phyloP scores from a whole-genome alignment of 2,113 vertebrate species.

The Mormyrus lacerda region DNA sequence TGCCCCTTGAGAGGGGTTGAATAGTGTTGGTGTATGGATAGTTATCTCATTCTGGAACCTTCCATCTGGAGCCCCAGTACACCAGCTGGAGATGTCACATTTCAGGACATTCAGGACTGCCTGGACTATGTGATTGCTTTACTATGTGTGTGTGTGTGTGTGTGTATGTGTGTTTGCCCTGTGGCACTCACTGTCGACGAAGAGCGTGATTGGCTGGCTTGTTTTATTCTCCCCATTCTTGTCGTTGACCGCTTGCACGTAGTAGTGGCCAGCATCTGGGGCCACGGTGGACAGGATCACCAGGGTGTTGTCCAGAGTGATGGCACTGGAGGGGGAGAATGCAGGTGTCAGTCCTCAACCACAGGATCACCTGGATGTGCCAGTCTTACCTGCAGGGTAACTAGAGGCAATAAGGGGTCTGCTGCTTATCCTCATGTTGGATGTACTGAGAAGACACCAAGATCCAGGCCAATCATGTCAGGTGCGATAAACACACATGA shows the following conservation, averaged over 20 bases:
- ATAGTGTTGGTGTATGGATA: neutral
- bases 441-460: neutral
- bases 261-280: constrained; percentile 87
- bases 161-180: neutral
- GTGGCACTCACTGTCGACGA: constrained; percentile 80
- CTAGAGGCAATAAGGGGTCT: neutral
- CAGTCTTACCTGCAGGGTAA: neutral
- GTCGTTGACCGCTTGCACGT: constrained; percentile 93
- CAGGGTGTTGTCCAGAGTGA: constrained; percentile 92
- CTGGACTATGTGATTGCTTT: neutral
- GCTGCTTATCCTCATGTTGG: neutral
- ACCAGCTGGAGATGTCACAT: neutral
- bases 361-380: neutral
- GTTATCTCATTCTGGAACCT: neutral
- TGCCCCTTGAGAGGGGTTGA: neutral
- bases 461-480: neutral
- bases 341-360: neutral
- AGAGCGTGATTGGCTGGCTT: constrained; percentile 86
- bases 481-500: neutral
- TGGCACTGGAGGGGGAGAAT: constrained; percentile 64
- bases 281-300: constrained; percentile 94
- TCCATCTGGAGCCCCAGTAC: neutral
- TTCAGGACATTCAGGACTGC: neutral
- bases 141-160: neutral
- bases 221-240: constrained; percentile 98